phyloP scores from a whole-genome alignment of 2,888 invertebrate species.

The Isoperla grammatica region DNA sequence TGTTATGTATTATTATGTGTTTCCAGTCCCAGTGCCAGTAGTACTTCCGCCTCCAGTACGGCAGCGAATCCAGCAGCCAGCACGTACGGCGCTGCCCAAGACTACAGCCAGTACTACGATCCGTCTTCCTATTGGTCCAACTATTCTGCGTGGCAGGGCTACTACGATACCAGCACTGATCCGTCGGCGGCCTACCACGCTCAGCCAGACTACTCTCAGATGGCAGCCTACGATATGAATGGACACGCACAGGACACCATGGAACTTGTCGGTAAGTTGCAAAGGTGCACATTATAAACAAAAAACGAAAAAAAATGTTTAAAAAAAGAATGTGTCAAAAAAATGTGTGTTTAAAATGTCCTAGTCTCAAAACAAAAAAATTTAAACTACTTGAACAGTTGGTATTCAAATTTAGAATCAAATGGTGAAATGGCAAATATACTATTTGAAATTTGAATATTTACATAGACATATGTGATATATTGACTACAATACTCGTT shows the following conservation, averaged over 20 bases:
- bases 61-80: conserved; percentile 42
- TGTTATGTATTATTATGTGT: not conserved
- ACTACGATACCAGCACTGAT: conserved; percentile 49
- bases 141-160: conserved; percentile 75
- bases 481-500: too few relatives aligned
- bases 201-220: conserved; percentile 25
- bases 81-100: conserved; percentile 39
- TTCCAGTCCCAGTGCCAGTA: conserved; percentile 22
- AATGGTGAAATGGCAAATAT: too few relatives aligned
- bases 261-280: conserved; percentile 63
- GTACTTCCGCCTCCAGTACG: conserved; percentile 11
- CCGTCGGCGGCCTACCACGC: conserved; percentile 39
- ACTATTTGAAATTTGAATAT: too few relatives aligned
- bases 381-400: too few relatives aligned
- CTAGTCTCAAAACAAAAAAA: too few relatives aligned
- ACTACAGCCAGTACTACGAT: conserved; percentile 76
- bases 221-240: conserved; percentile 23
- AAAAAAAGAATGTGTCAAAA: too few relatives aligned
- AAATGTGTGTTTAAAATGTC: too few relatives aligned
- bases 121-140: conserved; percentile 86
- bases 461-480: too few relatives aligned
- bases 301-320: too few relatives aligned
- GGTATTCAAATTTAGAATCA: too few relatives aligned
- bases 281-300: too few relatives aligned
- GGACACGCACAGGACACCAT: conserved; percentile 53